Percentiles rank a stretch among this genome's conserved stretches.
Evolutionary conservation across 2,888 invertebrate genomes (phyloP).

Genomic region (Diarsia mendica): DNA sequence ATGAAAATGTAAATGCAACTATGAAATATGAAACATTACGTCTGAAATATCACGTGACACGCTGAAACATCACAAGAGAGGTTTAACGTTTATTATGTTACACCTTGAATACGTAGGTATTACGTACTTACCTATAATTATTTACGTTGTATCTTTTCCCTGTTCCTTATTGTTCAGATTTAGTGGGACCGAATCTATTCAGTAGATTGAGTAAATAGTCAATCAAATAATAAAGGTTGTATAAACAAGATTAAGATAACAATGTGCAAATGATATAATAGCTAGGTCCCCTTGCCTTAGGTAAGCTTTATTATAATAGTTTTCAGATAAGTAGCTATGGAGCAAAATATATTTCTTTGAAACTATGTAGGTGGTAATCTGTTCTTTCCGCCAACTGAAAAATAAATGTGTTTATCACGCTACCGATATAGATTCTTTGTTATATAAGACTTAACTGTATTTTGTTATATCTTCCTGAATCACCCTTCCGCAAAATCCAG

Average conservation of each 20-base stretch:
- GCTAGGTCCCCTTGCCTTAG: not conserved
- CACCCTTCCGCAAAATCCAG: not conserved
- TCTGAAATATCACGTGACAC: not conserved
- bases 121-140: not conserved
- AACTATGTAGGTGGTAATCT: not conserved
- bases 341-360: not conserved
- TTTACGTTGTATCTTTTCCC: conserved; percentile 5
- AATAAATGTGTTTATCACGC: not conserved
- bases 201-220: not conserved
- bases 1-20: not conserved
- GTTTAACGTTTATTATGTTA: not conserved
- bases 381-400: not conserved
- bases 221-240: not conserved
- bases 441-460: not conserved
- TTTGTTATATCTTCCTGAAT: not conserved
- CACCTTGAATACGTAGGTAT: not conserved
- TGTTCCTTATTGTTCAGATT: conserved; percentile 1
- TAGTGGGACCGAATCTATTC: not conserved
- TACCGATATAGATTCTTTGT: not conserved
- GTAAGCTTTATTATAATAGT: not conserved
- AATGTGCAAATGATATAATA: not conserved
- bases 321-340: not conserved
- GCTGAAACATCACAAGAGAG: not conserved
- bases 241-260: conserved; percentile 1
- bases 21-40: not conserved